These are phyloP conservation scores for Papilio machaon DNA, from an alignment of 1,140 invertebrate genomes.

Conservation along the genomic window DNA sequence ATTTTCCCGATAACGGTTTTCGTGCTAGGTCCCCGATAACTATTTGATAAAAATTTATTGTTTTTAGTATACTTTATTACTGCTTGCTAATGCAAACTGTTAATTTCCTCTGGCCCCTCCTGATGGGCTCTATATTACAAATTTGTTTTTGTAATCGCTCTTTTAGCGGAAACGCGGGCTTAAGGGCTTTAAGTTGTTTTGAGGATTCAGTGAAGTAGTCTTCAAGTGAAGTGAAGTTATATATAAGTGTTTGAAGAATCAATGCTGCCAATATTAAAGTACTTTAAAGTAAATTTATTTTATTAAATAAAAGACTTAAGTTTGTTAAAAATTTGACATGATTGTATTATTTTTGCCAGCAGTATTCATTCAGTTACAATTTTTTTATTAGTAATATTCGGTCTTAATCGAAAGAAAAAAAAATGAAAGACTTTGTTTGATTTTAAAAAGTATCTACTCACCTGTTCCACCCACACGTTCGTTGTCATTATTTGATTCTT, in stretches of 20 bases:
- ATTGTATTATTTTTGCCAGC: too few relatives aligned
- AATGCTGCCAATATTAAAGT: not conserved
- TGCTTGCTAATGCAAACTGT: too few relatives aligned
- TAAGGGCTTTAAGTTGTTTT: slow-evolving; percentile 33
- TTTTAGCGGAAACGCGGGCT: not conserved
- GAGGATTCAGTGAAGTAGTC: slow-evolving; percentile 3
- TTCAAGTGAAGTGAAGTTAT: slow-evolving; percentile 28
- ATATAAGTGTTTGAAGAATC: not conserved
- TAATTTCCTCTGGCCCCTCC: too few relatives aligned
- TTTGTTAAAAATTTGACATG: too few relatives aligned
- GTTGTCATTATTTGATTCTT: slow-evolving; percentile 99
- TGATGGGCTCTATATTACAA: not conserved
- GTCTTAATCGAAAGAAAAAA: too few relatives aligned
- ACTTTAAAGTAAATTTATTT: not conserved
- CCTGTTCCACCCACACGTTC: slow-evolving; percentile 98
- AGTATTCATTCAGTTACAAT: too few relatives aligned
- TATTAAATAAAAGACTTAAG: not conserved
- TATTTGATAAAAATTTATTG: too few relatives aligned
- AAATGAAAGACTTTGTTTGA: not conserved
- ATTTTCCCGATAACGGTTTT: too few relatives aligned
- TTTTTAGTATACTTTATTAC: too few relatives aligned
- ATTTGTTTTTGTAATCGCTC: not conserved
- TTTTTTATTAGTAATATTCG: too few relatives aligned
- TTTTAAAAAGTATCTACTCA: slow-evolving; percentile 80
- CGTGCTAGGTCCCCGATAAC: too few relatives aligned